These are phyloP conservation scores for Saguinus midas DNA, from an alignment of 2,113 vertebrate genomes.

Conservation along the genomic window DNA sequence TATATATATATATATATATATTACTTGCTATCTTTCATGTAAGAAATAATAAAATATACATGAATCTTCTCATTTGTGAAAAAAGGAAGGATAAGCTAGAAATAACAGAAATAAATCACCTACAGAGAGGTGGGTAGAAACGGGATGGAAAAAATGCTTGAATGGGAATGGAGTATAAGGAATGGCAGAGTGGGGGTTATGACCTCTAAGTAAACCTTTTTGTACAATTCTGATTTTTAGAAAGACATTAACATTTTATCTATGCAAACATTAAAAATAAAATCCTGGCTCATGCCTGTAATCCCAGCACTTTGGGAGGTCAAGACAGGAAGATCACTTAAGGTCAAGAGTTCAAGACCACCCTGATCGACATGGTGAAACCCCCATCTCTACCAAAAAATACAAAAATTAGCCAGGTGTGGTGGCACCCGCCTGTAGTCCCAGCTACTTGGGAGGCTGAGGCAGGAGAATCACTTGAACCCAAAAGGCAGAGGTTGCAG, in stretches of 20 bases:
- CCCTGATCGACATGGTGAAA: too few species aligned
- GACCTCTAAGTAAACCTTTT: neutral
- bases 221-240: neutral
- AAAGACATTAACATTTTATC: neutral
- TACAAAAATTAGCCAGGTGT: too few species aligned
- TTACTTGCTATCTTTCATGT: neutral
- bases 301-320: too few species aligned
- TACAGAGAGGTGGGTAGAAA: neutral
- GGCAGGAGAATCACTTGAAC: too few species aligned
- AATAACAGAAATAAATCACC: neutral
- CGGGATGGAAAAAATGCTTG: neutral
- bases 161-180: neutral
- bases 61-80: neutral
- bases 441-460: too few species aligned
- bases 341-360: too few species aligned
- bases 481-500: too few species aligned
- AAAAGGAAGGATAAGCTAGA: neutral
- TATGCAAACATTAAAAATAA: neutral
- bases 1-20: neutral
- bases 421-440: too few species aligned
- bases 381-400: too few species aligned
- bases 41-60: neutral
- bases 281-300: too few species aligned
- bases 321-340: too few species aligned
- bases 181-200: too few species aligned